Percentiles rank a stretch among this genome's conserved stretches.
Conservation (phyloP, 2,113 vertebrate species). For the Tetrao urogallus region DNA sequence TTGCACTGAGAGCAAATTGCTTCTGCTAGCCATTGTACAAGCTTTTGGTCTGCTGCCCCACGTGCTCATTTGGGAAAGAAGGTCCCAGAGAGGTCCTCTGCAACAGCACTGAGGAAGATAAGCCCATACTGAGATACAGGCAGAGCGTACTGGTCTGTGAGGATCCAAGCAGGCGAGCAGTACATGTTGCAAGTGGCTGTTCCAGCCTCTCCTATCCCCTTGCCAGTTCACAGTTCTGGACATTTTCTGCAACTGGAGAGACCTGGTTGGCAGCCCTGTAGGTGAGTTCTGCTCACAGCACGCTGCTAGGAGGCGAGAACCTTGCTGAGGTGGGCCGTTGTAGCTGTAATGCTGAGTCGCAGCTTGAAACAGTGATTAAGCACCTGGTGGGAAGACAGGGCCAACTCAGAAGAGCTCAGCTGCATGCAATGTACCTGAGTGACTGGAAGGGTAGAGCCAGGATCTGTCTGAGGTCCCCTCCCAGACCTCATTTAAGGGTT, state of each 20-base stretch:
- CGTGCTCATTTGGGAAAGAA: fast-evolving
- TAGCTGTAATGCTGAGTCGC: too few relatives aligned
- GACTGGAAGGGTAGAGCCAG: too few relatives aligned
- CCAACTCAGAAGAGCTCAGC: too few relatives aligned
- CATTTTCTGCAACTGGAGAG: not conserved
- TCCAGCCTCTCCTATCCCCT: not conserved
- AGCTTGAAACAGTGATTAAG: too few relatives aligned
- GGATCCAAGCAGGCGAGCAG: not conserved
- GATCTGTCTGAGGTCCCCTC: too few relatives aligned
- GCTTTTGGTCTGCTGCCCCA: not conserved
- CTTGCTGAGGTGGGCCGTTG: not conserved
- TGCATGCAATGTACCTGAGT: too few relatives aligned
- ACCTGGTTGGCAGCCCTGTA: not conserved
- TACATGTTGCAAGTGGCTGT: not conserved
- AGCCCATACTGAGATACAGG: fast-evolving
- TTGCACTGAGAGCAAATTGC: not conserved
- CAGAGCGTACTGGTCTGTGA: not conserved
- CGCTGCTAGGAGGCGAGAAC: not conserved
- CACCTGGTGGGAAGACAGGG: too few relatives aligned
- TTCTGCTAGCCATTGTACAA: not conserved
- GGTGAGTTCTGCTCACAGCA: not conserved
- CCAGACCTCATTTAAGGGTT: too few relatives aligned
- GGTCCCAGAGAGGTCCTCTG: not conserved
- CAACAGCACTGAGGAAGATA: not conserved
- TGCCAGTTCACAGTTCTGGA: not conserved